phyloP scores from a whole-genome alignment of 2,113 vertebrate genomes.

The Antechinus flavipes region DNA sequence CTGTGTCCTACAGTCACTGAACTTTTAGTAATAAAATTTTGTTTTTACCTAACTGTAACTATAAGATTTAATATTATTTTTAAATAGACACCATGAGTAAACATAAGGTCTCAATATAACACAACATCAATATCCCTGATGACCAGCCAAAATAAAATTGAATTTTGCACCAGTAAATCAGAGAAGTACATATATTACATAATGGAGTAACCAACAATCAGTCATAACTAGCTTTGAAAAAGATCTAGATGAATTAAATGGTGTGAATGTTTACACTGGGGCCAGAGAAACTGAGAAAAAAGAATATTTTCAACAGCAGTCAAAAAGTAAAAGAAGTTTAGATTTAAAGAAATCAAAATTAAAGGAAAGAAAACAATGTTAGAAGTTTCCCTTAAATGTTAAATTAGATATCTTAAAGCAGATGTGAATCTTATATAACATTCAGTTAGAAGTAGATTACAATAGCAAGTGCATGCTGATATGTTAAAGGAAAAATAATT shows the following conservation, averaged over 20 bases:
- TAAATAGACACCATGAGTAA: constrained; percentile 4
- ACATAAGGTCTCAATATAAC: not conserved
- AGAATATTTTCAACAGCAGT: not conserved
- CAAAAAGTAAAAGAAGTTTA: constrained; percentile 48
- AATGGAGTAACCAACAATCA: not conserved
- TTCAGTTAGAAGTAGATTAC: constrained; percentile 13
- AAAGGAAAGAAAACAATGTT: constrained; percentile 23
- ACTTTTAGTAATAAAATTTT: not conserved
- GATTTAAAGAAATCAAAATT: constrained; percentile 23
- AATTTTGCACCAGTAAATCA: constrained; percentile 2
- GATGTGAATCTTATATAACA: not conserved
- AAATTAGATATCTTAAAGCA: constrained; percentile 15
- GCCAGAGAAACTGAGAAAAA: not conserved
- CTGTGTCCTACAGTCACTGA: not conserved
- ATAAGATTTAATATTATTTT: not conserved
- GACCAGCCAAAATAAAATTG: constrained; percentile 33
- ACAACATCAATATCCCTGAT: not conserved
- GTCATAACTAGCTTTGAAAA: not conserved
- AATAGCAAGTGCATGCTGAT: constrained; percentile 11
- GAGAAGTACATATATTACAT: constrained; percentile 37
- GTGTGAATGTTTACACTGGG: constrained; percentile 3
- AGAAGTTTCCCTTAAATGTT: constrained; percentile 22
- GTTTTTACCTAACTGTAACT: not conserved
- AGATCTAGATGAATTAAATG: constrained; percentile 37
- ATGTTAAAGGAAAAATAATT: not conserved